phyloP scores from a whole-genome alignment of 2,797 vertebrate species.

The Halcyon smyrnensis region DNA sequence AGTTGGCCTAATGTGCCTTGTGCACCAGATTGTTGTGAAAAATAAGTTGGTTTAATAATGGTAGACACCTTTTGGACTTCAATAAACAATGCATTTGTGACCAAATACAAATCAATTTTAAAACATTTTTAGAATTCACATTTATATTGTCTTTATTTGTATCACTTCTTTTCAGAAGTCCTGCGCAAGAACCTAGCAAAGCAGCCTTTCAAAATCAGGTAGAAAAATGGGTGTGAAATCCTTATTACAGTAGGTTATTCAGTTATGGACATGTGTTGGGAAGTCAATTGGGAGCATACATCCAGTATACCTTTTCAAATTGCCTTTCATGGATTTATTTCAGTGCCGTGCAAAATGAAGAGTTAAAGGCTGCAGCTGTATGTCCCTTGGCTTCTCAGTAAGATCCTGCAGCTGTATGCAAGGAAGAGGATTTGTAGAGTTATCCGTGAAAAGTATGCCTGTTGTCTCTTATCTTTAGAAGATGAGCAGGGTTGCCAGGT shows the following conservation, averaged over 20 bases:
- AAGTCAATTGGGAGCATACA: background rate
- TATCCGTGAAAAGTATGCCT: background rate
- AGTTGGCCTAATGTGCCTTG: background rate
- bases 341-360: background rate
- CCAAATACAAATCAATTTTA: background rate
- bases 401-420: background rate
- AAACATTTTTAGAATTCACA: background rate
- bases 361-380: background rate
- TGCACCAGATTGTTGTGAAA: background rate
- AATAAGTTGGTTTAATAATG: background rate
- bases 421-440: background rate
- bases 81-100: background rate
- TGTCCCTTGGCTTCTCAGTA: background rate
- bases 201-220: background rate
- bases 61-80: background rate
- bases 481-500: background rate
- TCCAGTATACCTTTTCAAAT: background rate
- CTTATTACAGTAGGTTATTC: background rate
- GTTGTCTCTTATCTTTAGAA: background rate
- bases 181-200: background rate
- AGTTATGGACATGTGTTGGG: background rate
- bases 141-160: background rate
- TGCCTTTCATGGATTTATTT: background rate
- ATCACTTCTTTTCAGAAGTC: background rate
- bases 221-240: background rate